Evolutionary conservation across 2,888 invertebrate genomes (phyloP).

Genomic region (Chymomyza procnemis): DNA sequence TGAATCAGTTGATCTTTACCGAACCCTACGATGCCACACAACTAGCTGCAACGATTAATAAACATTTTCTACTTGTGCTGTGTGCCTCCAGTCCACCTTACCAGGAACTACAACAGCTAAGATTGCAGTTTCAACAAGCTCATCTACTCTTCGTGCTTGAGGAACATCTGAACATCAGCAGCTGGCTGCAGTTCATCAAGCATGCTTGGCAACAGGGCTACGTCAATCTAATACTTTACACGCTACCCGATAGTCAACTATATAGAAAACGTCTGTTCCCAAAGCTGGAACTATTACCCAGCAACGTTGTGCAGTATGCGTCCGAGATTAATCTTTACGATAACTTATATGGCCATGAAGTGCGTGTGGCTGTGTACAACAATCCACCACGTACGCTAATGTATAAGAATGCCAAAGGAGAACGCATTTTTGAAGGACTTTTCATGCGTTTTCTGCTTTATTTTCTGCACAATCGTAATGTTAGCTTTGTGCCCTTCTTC

Average conservation of each 20-base stretch:
- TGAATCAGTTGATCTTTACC: conserved; percentile 26
- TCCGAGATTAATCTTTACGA: not conserved
- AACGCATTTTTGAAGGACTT: conserved; percentile 39
- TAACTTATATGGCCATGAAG: conserved; percentile 35
- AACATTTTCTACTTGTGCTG: conserved; percentile 35
- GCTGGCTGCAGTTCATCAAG: conserved; percentile 35
- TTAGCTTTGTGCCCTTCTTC: conserved; percentile 44
- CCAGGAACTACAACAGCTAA: conserved; percentile 12
- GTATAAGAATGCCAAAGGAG: conserved; percentile 38
- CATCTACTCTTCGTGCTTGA: conserved; percentile 41
- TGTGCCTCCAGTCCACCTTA: conserved; percentile 21
- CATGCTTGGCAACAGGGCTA: conserved; percentile 40
- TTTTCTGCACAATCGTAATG: conserved; percentile 37
- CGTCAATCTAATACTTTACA: conserved; percentile 32
- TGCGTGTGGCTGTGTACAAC: conserved; percentile 50
- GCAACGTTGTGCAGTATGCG: conserved; percentile 30
- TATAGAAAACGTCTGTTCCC: conserved; percentile 47
- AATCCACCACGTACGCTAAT: conserved; percentile 45
- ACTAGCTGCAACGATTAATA: conserved; percentile 14
- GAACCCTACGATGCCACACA: conserved; percentile 19
- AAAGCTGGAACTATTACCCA: not conserved
- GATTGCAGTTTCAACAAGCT: conserved; percentile 31
- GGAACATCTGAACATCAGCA: not conserved
- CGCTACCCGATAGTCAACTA: not conserved
- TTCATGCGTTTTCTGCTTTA: conserved; percentile 46